A percentile compares a stretch with the other conserved stretches of the same genome.
These are phyloP conservation scores for Enteromius argenteus DNA, from an alignment of 2,797 vertebrate genomes.

Conservation along the genomic window DNA sequence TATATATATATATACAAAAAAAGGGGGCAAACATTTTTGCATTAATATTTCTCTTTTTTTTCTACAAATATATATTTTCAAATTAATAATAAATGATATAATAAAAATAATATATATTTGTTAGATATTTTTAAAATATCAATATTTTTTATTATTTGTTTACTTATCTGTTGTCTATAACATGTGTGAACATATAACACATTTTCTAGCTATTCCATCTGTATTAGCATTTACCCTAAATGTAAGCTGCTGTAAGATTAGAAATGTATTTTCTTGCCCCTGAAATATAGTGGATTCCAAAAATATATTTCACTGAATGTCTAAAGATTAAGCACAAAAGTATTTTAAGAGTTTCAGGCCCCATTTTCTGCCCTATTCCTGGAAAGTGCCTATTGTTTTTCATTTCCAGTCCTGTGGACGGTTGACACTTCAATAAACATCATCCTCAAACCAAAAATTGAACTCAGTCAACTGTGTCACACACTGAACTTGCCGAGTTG, in stretches of 20 bases:
- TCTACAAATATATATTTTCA: too few species aligned
- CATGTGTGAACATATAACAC: not conserved
- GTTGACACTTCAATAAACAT: slow-evolving; percentile 54
- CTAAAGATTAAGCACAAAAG: not conserved
- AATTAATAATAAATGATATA: too few species aligned
- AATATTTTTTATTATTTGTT: not conserved
- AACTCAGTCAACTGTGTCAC: slow-evolving; percentile 51
- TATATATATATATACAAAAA: too few species aligned
- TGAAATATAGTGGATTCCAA: not conserved
- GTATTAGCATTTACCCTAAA: not conserved
- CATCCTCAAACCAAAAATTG: slow-evolving; percentile 38
- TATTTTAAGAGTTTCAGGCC: not conserved
- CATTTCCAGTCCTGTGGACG: slow-evolving; percentile 46
- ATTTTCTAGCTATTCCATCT: not conserved
- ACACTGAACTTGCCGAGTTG: slow-evolving; percentile 29
- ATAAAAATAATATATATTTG: too few species aligned
- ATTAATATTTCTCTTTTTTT: too few species aligned
- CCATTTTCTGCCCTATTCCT: not conserved
- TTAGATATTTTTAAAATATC: not conserved
- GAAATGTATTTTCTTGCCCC: not conserved
- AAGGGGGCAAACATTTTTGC: too few species aligned
- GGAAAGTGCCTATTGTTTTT: slow-evolving; percentile 41
- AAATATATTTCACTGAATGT: not conserved
- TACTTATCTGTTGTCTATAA: not conserved
- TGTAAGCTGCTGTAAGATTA: not conserved